phyloP scores from a whole-genome alignment of 2,888 invertebrate species.

The Arrhopalites spinosus region DNA sequence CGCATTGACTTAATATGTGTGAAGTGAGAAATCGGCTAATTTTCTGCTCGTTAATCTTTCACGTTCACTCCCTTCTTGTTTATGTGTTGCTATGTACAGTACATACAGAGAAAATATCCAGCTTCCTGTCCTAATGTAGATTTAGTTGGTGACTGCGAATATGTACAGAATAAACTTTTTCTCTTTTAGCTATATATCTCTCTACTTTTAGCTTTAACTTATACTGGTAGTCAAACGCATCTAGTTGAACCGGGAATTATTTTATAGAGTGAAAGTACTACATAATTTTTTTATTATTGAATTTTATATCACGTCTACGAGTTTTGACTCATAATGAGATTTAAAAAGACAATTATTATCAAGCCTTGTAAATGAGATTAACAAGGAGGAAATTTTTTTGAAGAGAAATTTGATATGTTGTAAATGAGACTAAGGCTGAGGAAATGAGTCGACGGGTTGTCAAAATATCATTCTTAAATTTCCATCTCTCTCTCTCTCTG shows the following conservation, averaged over 20 bases:
- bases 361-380: not conserved
- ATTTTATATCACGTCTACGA: too few relatives aligned
- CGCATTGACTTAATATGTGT: conserved; percentile 43
- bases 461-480: not conserved
- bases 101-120: not conserved
- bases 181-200: too few relatives aligned
- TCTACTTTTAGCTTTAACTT: too few relatives aligned
- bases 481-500: not conserved
- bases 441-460: not conserved
- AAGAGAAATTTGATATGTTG: not conserved
- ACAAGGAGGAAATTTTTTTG: not conserved
- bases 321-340: too few relatives aligned
- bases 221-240: too few relatives aligned
- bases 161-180: too few relatives aligned
- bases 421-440: not conserved
- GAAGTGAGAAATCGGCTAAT: conserved; percentile 49
- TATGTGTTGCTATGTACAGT: not conserved
- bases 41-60: conserved; percentile 45
- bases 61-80: not conserved
- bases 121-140: not conserved
- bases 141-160: too few relatives aligned
- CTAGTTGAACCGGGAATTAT: too few relatives aligned
- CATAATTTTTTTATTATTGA: too few relatives aligned
- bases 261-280: too few relatives aligned
- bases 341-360: not conserved